Evolutionary conservation across 2,888 invertebrate genomes (phyloP).

Genomic region (Tiliacea citrago): DNA sequence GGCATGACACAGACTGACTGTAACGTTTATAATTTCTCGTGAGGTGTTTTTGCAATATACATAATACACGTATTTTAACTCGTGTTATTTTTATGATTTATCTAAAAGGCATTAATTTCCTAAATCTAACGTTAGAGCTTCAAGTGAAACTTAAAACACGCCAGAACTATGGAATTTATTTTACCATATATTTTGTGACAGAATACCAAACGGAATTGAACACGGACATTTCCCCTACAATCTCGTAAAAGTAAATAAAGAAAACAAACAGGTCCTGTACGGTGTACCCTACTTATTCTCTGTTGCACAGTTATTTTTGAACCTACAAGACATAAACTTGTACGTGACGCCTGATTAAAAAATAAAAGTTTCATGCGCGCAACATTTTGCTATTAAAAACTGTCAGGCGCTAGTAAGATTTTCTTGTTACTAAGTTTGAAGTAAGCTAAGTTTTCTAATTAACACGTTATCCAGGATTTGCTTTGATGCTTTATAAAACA

Average conservation of each 20-base stretch:
- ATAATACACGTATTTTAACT: neutral
- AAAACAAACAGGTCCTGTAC: neutral
- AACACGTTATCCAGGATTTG: slow-evolving; percentile 19
- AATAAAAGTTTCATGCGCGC: slow-evolving; percentile 59
- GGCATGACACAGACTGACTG: no score
- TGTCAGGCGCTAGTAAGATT: slow-evolving; percentile 74
- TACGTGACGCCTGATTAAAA: slow-evolving; percentile 59
- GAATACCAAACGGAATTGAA: neutral
- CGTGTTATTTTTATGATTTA: neutral
- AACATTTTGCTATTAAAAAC: slow-evolving; percentile 76
- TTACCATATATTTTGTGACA: neutral
- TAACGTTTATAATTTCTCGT: neutral
- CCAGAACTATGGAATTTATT: neutral
- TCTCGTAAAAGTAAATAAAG: neutral
- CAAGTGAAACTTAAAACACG: neutral
- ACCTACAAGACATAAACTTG: neutral
- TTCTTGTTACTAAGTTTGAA: slow-evolving; percentile 45
- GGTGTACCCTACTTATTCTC: neutral
- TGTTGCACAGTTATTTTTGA: neutral
- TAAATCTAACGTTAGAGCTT: neutral
- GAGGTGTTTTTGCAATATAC: no score
- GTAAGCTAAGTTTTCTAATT: slow-evolving; percentile 52
- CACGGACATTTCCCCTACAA: neutral
- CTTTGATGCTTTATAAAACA: neutral
- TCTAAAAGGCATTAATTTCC: neutral